phyloP scores from a whole-genome alignment of 2,888 invertebrate species.

The Apamea sordens region DNA sequence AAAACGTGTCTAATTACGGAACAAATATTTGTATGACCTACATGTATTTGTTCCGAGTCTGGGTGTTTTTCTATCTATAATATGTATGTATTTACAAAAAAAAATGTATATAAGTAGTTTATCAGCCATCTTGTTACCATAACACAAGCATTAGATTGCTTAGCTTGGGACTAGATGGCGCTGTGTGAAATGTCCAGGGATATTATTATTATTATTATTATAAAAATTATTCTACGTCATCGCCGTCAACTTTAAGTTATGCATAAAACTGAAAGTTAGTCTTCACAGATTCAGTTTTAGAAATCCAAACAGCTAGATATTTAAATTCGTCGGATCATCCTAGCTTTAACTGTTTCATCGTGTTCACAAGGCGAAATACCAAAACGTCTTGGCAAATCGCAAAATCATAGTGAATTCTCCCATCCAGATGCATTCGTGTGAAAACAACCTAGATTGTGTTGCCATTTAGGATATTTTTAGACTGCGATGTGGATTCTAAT shows the following conservation, averaged over 20 bases:
- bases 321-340: not conserved
- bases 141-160: too few species aligned
- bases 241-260: not conserved
- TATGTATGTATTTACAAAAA: too few species aligned
- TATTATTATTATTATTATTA: too few species aligned
- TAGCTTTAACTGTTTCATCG: not conserved
- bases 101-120: too few species aligned
- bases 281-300: conserved; percentile 11
- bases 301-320: not conserved
- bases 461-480: conserved; percentile 48
- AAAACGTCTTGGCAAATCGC: conserved; percentile 19
- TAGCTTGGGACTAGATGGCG: too few species aligned
- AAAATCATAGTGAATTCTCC: conserved; percentile 6
- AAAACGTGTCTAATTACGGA: not conserved
- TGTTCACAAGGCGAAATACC: conserved; percentile 9
- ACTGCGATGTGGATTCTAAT: conserved; percentile 42
- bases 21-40: too few species aligned
- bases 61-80: too few species aligned
- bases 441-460: conserved; percentile 35
- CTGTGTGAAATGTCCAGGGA: too few species aligned
- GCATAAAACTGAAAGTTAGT: not conserved
- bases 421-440: conserved; percentile 1
- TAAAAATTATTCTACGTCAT: too few species aligned
- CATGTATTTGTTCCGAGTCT: too few species aligned
- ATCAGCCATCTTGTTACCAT: too few species aligned